Percentiles rank a stretch among this genome's conserved stretches.
These are phyloP conservation scores for Pterophyllum scalare DNA, from an alignment of 2,113 vertebrate species.

Conservation along the genomic window DNA sequence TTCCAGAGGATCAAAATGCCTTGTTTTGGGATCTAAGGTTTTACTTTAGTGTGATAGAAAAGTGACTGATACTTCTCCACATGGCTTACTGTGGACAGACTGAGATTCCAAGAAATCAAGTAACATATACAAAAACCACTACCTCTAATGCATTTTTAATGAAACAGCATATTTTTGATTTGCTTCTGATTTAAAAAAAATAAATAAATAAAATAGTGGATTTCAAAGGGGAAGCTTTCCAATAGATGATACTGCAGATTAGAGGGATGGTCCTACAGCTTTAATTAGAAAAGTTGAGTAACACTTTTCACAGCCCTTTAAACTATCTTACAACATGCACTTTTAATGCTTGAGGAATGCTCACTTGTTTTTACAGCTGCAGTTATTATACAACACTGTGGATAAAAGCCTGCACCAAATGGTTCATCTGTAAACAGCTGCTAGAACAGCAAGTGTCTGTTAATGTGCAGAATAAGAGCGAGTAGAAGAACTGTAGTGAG, in stretches of 20 bases:
- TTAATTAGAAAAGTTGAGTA: not conserved
- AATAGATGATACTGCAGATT: not conserved
- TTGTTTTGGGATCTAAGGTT: not conserved
- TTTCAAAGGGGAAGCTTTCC: not conserved
- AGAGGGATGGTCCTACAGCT: not conserved
- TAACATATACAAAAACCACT: not conserved
- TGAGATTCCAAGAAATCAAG: not conserved
- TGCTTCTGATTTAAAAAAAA: not conserved
- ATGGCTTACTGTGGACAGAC: not conserved
- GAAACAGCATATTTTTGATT: not conserved
- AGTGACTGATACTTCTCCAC: not conserved
- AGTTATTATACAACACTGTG: conserved; percentile 6
- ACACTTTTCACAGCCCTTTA: not conserved
- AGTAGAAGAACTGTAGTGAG: conserved; percentile 14
- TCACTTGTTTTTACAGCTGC: conserved; percentile 25
- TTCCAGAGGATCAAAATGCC: not conserved
- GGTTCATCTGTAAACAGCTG: conserved; percentile 31
- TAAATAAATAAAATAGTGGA: no score
- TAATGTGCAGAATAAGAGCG: conserved; percentile 33
- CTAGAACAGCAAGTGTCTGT: conserved; percentile 26
- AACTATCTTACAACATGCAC: conserved; percentile 9
- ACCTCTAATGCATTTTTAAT: not conserved
- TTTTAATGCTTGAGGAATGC: conserved; percentile 10
- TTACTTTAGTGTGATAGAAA: not conserved
- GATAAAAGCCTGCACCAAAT: conserved; percentile 17